Evolutionary conservation across 2,888 invertebrate species (phyloP).

Genomic region (Spatulosminthurus flaviceps): DNA sequence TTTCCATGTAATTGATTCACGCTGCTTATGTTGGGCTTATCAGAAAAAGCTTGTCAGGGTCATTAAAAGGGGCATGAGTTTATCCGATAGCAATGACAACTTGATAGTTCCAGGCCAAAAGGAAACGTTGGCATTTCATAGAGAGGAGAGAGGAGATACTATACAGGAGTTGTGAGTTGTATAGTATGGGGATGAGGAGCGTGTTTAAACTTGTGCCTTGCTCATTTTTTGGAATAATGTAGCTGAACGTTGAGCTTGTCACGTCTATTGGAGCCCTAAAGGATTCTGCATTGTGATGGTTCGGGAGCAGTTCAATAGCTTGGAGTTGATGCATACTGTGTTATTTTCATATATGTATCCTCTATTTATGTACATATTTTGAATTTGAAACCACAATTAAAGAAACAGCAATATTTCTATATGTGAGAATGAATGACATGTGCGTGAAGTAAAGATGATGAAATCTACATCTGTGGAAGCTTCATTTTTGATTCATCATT

Average conservation of each 20-base stretch:
- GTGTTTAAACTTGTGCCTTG: not conserved
- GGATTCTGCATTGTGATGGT: not conserved
- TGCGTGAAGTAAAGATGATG: conserved; percentile 14
- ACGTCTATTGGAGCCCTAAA: too few species aligned
- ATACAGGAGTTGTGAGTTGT: too few species aligned
- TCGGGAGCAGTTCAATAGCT: too few species aligned
- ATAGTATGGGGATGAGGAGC: not conserved
- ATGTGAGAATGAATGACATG: not conserved
- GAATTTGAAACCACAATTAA: not conserved
- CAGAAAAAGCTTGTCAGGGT: conserved; percentile 6
- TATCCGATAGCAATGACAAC: not conserved
- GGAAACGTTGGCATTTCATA: too few species aligned
- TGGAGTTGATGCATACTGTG: too few species aligned
- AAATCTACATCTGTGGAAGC: not conserved
- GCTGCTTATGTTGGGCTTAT: too few species aligned
- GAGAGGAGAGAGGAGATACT: too few species aligned
- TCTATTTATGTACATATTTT: not conserved
- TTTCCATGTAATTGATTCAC: not conserved
- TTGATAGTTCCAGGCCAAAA: not conserved
- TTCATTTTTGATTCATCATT: not conserved
- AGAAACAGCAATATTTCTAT: too few species aligned
- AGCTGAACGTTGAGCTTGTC: not conserved
- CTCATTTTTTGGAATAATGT: not conserved
- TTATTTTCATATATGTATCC: too few species aligned
- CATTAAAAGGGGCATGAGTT: conserved; percentile 15